These are phyloP conservation scores for Bactericera cockerelli DNA, from an alignment of 1,140 invertebrate species.

Conservation along the genomic window DNA sequence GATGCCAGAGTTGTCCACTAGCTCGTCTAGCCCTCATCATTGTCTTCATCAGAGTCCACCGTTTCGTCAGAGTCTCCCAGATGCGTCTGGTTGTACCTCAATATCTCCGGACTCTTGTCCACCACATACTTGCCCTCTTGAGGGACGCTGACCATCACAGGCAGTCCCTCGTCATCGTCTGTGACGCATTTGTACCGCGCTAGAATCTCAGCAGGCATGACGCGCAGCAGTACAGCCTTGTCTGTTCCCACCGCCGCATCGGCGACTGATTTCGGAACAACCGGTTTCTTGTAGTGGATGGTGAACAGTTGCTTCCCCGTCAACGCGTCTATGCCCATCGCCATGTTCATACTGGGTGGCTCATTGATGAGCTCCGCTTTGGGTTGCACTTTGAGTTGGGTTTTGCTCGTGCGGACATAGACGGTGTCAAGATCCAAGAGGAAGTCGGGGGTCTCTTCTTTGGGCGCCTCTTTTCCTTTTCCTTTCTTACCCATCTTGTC, in stretches of 20 bases:
- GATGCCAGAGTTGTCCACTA: no score
- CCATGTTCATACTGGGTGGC: neutral
- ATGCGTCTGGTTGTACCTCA: neutral
- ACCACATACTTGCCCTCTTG: neutral
- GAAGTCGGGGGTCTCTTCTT: neutral
- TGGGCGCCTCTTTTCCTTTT: neutral
- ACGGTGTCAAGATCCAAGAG: neutral
- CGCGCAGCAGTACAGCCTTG: neutral
- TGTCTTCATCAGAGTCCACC: no score
- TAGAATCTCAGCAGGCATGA: neutral
- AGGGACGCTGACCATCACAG: neutral
- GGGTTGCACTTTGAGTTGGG: neutral
- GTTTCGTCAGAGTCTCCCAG: no score
- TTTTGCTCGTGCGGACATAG: neutral
- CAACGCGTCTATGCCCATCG: neutral
- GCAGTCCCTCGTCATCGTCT: neutral
- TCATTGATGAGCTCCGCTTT: slow-evolving; percentile 8
- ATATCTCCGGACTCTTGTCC: neutral
- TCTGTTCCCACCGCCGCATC: neutral
- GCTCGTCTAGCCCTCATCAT: no score
- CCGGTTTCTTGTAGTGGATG: neutral
- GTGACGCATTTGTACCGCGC: neutral
- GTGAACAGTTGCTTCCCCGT: slow-evolving; percentile 2
- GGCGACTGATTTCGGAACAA: neutral
- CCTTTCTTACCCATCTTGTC: slow-evolving; percentile 4